A percentile compares a stretch with the other conserved stretches of the same genome.
Evolutionary conservation across 2,797 vertebrate genomes (phyloP).

Genomic region (Falco cherrug): DNA sequence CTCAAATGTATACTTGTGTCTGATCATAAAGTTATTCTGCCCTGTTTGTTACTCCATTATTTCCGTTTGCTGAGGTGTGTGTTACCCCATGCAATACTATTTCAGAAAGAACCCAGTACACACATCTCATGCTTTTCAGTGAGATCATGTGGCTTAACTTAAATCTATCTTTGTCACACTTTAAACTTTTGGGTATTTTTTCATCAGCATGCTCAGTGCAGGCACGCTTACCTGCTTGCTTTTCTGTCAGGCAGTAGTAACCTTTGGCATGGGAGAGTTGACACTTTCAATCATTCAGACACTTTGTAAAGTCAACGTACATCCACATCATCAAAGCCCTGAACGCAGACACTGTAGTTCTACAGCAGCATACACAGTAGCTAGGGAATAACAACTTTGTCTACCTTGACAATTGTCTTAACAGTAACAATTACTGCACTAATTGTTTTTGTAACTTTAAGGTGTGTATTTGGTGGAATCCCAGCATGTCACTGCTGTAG

Average conservation of each 20-base stretch:
- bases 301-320: background rate
- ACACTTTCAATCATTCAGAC: background rate
- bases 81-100: background rate
- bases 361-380: background rate
- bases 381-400: background rate
- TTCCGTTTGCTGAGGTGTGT: background rate
- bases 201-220: background rate
- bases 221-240: background rate
- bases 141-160: background rate
- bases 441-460: conserved; percentile 14
- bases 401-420: background rate
- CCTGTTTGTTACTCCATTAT: background rate
- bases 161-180: background rate
- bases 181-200: background rate
- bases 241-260: background rate
- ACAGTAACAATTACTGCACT: background rate
- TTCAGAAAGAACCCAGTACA: background rate
- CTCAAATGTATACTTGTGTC: background rate
- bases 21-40: background rate
- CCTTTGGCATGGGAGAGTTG: background rate
- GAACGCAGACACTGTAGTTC: background rate
- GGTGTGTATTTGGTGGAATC: background rate
- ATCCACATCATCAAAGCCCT: background rate
- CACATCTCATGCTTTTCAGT: background rate
- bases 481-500: background rate